phyloP scores from a whole-genome alignment of 2,113 vertebrate species.

The Cyprinus carpio region DNA sequence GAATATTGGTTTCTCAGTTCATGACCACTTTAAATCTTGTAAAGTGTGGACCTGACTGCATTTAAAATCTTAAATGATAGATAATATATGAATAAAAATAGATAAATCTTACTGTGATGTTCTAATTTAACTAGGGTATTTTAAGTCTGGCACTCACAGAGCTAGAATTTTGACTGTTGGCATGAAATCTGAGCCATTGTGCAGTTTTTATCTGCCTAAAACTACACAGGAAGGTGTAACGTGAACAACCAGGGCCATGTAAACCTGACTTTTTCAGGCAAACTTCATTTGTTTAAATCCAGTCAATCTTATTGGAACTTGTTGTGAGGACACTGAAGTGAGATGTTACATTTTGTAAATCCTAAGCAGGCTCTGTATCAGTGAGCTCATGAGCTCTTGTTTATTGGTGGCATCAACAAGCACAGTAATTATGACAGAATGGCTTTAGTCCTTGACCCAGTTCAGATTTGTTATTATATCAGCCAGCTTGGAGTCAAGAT shows the following conservation, averaged over 20 bases:
- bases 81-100: not conserved
- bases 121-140: not conserved
- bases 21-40: too few relatives aligned
- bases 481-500: slow-evolving; percentile 72
- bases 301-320: not conserved
- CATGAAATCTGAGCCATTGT: not conserved
- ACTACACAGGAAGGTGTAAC: not conserved
- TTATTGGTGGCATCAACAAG: slow-evolving; percentile 58
- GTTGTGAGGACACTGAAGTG: not conserved
- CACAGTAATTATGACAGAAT: slow-evolving; percentile 74
- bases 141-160: not conserved
- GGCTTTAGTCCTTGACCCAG: slow-evolving; percentile 80
- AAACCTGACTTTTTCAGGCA: not conserved
- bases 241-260: not conserved
- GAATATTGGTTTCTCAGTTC: too few relatives aligned
- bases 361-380: slow-evolving; percentile 75
- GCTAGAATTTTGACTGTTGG: not conserved
- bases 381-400: slow-evolving; percentile 51
- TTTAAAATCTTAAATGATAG: not conserved
- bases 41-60: not conserved
- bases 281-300: not conserved
- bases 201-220: not conserved
- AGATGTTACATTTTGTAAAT: slow-evolving; percentile 61
- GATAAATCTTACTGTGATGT: not conserved
- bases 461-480: slow-evolving; percentile 77